Conservation (phyloP, 1,140 invertebrate species). For the Micrasema minimum region DNA sequence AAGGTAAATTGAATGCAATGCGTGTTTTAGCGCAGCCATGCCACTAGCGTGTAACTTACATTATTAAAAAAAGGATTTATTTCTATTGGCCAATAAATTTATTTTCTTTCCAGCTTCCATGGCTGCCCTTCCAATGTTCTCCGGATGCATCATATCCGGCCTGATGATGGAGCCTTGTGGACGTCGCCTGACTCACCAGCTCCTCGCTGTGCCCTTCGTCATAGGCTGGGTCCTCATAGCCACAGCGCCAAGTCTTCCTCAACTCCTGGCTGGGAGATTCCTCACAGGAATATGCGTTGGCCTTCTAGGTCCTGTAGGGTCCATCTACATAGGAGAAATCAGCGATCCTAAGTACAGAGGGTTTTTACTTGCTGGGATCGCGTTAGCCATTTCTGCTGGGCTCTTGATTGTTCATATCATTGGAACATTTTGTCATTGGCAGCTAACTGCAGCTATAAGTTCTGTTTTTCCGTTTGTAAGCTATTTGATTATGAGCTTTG, state of each 20-base stretch:
- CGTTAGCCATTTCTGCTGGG: slow-evolving; percentile 68
- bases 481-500: slow-evolving; percentile 63
- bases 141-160: slow-evolving; percentile 70
- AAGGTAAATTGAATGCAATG: too few relatives aligned
- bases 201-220: slow-evolving; percentile 71
- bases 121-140: slow-evolving; percentile 69
- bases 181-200: slow-evolving; percentile 70
- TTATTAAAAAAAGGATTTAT: too few relatives aligned
- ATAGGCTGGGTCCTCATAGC: slow-evolving; percentile 76
- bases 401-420: slow-evolving; percentile 68
- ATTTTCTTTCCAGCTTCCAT: slow-evolving; percentile 64
- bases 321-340: slow-evolving; percentile 71
- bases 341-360: slow-evolving; percentile 69
- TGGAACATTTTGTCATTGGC: slow-evolving; percentile 72
- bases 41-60: too few relatives aligned
- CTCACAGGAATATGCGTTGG: slow-evolving; percentile 73
- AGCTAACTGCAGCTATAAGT: slow-evolving; percentile 67
- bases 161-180: slow-evolving; percentile 76
- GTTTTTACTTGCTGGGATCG: slow-evolving; percentile 67
- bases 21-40: too few relatives aligned
- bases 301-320: slow-evolving; percentile 63
- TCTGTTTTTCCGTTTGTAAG: slow-evolving; percentile 65
- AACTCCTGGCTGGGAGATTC: slow-evolving; percentile 73
- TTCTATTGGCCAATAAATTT: too few relatives aligned
- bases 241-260: slow-evolving; percentile 62